These are phyloP conservation scores for Cynopterus brachyotis DNA, from an alignment of 2,113 vertebrate species.

Conservation along the genomic window DNA sequence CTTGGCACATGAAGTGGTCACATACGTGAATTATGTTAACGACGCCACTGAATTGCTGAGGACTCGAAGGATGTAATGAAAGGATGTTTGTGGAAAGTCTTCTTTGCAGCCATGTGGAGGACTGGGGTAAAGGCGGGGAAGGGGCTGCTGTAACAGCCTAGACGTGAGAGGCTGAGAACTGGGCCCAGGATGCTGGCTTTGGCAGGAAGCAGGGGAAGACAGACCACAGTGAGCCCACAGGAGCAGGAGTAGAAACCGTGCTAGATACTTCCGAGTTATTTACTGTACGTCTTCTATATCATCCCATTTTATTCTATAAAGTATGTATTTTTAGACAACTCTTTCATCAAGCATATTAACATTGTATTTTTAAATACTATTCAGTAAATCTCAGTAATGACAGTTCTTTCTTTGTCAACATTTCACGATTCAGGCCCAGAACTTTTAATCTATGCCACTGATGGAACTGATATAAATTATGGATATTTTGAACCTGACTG, in stretches of 20 bases:
- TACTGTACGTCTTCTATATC: background rate
- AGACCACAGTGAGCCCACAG: background rate
- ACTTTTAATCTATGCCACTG: slow-evolving; percentile 35
- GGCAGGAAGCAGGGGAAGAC: background rate
- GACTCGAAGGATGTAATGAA: background rate
- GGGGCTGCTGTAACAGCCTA: background rate
- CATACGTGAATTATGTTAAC: background rate
- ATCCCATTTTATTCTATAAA: background rate
- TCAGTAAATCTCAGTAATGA: background rate
- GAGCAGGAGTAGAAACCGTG: background rate
- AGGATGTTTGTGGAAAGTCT: background rate
- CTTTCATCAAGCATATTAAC: background rate
- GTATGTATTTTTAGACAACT: background rate
- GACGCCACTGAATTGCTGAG: background rate
- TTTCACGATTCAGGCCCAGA: slow-evolving; percentile 14
- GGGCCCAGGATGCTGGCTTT: background rate
- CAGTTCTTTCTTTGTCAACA: background rate
- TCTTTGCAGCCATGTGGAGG: background rate
- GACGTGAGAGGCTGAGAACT: background rate
- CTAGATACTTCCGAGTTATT: background rate
- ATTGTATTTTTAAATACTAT: background rate
- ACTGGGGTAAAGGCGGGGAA: background rate
- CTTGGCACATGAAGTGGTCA: background rate
- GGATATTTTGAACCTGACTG: background rate
- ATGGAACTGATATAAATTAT: slow-evolving; percentile 19